Conservation (phyloP, 2,113 vertebrate genomes). For the Daubentonia madagascariensis region DNA sequence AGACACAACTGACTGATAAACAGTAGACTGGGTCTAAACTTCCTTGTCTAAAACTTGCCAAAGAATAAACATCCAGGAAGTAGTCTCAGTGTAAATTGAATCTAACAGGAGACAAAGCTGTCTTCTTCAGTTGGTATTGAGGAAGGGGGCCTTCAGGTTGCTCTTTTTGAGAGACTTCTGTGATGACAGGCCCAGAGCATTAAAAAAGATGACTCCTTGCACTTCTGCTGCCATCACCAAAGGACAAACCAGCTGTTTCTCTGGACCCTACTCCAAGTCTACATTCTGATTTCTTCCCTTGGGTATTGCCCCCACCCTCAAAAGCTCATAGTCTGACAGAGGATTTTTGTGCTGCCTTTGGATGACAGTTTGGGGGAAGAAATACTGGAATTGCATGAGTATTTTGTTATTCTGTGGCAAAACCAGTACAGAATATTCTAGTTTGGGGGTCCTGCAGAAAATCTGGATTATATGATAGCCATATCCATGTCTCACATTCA, state of each 20-base stretch:
- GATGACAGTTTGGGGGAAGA: not conserved
- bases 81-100: not conserved
- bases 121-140: not conserved
- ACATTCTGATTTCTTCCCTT: not conserved
- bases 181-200: not conserved
- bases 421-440: not conserved
- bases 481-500: not conserved
- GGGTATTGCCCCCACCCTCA: not conserved
- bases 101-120: not conserved
- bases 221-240: not conserved
- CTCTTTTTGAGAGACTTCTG: constrained; percentile 9
- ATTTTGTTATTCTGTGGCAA: not conserved
- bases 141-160: not conserved
- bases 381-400: not conserved
- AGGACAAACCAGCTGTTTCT: not conserved
- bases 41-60: not conserved
- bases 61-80: not conserved
- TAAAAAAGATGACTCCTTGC: not conserved
- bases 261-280: not conserved
- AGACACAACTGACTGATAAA: not conserved
- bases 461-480: not conserved
- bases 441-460: not conserved
- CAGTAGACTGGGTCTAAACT: not conserved
- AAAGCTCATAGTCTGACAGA: not conserved
- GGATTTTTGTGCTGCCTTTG: not conserved